phyloP scores from a whole-genome alignment of 2,888 invertebrate species.

The Gari tellinella region DNA sequence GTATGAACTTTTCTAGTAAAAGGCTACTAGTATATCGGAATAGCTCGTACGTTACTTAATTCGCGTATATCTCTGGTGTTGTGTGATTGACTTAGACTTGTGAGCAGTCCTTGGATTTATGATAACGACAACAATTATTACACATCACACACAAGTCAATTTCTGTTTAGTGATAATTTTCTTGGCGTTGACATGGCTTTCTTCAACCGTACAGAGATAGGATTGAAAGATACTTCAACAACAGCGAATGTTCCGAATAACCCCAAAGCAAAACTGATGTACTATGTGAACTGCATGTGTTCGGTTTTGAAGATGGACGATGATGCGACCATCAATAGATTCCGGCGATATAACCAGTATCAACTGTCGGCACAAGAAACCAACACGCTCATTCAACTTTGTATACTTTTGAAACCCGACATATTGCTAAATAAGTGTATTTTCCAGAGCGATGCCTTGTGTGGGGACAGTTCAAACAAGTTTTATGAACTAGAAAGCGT shows the following conservation, averaged over 20 bases:
- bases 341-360: conserved; percentile 26
- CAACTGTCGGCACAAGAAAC: conserved; percentile 35
- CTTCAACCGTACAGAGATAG: conserved; percentile 29
- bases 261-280: conserved; percentile 52
- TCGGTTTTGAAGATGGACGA: conserved; percentile 41
- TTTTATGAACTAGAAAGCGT: conserved; percentile 48
- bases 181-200: no score
- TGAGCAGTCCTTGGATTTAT: no score
- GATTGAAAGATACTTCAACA: conserved; percentile 21
- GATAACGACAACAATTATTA: no score
- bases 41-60: no score
- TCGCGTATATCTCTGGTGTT: no score
- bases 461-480: conserved; percentile 39
- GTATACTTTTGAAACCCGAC: conserved; percentile 45
- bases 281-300: conserved; percentile 52
- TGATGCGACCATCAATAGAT: conserved; percentile 33
- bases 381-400: conserved; percentile 37
- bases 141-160: no score
- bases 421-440: conserved; percentile 43
- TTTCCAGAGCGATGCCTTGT: conserved; percentile 48
- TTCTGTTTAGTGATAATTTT: no score
- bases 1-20: no score
- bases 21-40: no score
- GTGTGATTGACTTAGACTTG: no score
- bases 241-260: conserved; percentile 34